Percentiles rank a stretch among this genome's conserved stretches.
phyloP scores from a whole-genome alignment of 2,888 invertebrate genomes.

The Cremastinae sp. region DNA sequence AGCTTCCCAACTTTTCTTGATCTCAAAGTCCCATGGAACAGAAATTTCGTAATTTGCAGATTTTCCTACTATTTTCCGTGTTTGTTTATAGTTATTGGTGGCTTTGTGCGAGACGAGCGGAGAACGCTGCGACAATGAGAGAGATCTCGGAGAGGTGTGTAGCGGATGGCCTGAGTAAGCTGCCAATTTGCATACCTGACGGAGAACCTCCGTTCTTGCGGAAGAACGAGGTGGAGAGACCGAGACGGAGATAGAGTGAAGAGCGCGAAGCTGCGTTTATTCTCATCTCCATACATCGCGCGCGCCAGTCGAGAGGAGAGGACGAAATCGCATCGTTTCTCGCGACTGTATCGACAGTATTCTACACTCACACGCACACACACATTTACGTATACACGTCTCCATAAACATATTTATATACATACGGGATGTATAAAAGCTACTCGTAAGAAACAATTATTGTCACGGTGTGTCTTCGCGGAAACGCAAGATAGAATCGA shows the following conservation, averaged over 20 bases:
- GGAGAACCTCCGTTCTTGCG: conserved; percentile 28
- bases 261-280: conserved; percentile 26
- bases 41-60: conserved; percentile 3
- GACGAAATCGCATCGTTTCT: conserved; percentile 17
- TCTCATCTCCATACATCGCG: conserved; percentile 33
- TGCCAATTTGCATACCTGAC: conserved; percentile 64
- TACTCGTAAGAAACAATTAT: conserved; percentile 63
- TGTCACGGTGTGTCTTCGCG: conserved; percentile 58
- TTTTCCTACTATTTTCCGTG: neutral
- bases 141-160: conserved; percentile 26
- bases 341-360: conserved; percentile 46
- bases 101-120: neutral
- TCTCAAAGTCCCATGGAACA: too few species aligned
- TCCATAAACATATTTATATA: conserved; percentile 23
- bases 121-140: conserved; percentile 20
- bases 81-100: conserved; percentile 18
- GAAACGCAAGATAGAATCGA: conserved; percentile 58
- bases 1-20: too few species aligned
- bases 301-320: conserved; percentile 27
- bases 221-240: conserved; percentile 18
- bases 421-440: conserved; percentile 41
- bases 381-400: conserved; percentile 7
- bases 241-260: conserved; percentile 6
- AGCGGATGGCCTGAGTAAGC: conserved; percentile 53
- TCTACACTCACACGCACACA: too few species aligned